Evolutionary conservation across 2,113 vertebrate species (phyloP).

Genomic region (Miniopterus natalensis): DNA sequence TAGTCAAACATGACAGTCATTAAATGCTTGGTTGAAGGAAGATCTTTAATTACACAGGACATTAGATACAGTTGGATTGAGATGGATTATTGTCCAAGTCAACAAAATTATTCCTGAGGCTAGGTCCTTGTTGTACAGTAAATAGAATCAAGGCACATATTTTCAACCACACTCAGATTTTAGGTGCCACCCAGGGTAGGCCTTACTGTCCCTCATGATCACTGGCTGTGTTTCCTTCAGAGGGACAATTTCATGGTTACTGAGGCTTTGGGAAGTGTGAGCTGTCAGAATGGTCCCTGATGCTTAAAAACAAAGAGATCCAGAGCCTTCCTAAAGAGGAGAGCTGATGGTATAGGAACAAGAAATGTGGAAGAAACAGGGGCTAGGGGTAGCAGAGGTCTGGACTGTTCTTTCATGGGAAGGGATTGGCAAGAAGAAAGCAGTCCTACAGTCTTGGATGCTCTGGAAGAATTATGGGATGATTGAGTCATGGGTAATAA

Average conservation of each 20-base stretch:
- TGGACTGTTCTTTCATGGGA: not conserved
- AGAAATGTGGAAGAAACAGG: not conserved
- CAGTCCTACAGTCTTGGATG: not conserved
- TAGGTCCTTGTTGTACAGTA: not conserved
- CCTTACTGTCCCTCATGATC: not conserved
- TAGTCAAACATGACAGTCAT: slow-evolving; percentile 77
- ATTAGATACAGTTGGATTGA: slow-evolving; percentile 77
- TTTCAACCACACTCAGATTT: not conserved
- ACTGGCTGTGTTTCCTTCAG: not conserved
- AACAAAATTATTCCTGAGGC: slow-evolving; percentile 68
- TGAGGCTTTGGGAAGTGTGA: not conserved
- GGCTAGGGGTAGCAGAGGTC: not conserved
- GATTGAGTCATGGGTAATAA: not conserved
- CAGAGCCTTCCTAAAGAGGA: not conserved
- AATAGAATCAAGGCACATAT: not conserved
- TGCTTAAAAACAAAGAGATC: slow-evolving; percentile 5
- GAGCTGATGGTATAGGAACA: not conserved
- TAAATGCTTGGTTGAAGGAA: slow-evolving; percentile 74
- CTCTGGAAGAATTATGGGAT: not conserved
- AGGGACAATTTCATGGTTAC: not conserved
- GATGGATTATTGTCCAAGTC: slow-evolving; percentile 64
- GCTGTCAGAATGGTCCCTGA: slow-evolving; percentile 9
- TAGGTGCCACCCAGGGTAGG: not conserved
- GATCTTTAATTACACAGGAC: slow-evolving; percentile 75
- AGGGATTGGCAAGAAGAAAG: not conserved